Evolutionary conservation across 2,113 vertebrate genomes (phyloP).

Genomic region (Xyliphius kryptos): DNA sequence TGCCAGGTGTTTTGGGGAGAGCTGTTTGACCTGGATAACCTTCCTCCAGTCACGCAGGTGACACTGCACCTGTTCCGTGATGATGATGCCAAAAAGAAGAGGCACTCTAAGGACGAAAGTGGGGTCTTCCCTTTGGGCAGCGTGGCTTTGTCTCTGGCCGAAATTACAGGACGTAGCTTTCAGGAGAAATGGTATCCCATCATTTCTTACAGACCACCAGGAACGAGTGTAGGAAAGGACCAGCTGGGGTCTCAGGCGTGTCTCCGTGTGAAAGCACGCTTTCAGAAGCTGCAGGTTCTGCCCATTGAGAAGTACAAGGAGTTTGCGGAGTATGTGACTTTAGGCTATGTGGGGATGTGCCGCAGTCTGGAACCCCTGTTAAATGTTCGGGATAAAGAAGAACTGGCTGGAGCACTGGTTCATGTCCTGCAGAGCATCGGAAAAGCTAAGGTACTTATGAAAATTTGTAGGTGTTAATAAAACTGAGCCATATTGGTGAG

Average conservation of each 20-base stretch:
- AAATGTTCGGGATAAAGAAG: slow-evolving; percentile 81
- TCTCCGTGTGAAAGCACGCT: slow-evolving; percentile 74
- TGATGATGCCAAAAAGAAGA: slow-evolving; percentile 70
- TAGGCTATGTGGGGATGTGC: slow-evolving; percentile 79
- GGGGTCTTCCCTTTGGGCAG: slow-evolving; percentile 62
- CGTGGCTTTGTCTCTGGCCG: slow-evolving; percentile 63
- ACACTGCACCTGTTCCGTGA: slow-evolving; percentile 72
- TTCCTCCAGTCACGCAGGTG: slow-evolving; percentile 71
- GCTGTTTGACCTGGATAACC: slow-evolving; percentile 82
- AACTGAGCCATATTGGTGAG: no score
- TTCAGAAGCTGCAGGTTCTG: slow-evolving; percentile 76
- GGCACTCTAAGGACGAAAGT: slow-evolving; percentile 58
- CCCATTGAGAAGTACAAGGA: slow-evolving; percentile 90
- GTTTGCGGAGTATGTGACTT: slow-evolving; percentile 84
- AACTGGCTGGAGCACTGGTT: slow-evolving; percentile 80
- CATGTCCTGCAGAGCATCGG: slow-evolving; percentile 85
- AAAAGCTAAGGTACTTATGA: slow-evolving; percentile 77
- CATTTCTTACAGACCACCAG: slow-evolving; percentile 53
- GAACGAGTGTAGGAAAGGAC: slow-evolving; percentile 53
- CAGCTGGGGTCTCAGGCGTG: slow-evolving; percentile 58
- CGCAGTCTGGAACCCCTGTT: slow-evolving; percentile 72
- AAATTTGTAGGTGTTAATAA: no score
- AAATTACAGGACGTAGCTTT: slow-evolving; percentile 61
- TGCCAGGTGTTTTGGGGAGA: slow-evolving; percentile 75
- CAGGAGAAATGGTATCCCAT: slow-evolving; percentile 77